Percentiles rank a stretch among this genome's conserved stretches.
Evolutionary conservation across 2,888 invertebrate species (phyloP).

Genomic region (Sminthurinus aureus): DNA sequence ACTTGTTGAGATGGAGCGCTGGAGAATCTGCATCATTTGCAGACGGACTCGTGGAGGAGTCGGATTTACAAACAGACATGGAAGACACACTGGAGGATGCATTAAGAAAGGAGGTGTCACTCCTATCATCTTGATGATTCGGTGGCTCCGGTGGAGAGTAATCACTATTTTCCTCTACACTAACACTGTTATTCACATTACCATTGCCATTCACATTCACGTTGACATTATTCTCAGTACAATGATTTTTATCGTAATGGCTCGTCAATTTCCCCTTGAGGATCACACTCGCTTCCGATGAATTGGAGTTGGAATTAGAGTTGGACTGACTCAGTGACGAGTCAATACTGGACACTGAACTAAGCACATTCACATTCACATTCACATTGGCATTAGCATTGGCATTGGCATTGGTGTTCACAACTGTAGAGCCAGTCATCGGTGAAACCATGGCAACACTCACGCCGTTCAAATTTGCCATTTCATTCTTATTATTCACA

Average conservation of each 20-base stretch:
- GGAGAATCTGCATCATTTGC: constrained; percentile 19
- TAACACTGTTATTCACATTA: not conserved
- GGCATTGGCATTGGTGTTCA: not conserved
- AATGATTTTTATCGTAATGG: constrained; percentile 25
- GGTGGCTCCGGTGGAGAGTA: not conserved
- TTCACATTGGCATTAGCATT: constrained; percentile 44
- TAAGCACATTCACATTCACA: constrained; percentile 22
- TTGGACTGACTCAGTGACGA: constrained; percentile 67
- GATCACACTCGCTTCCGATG: constrained; percentile 77
- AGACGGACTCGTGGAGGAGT: constrained; percentile 27
- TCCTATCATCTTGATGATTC: not conserved
- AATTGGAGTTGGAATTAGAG: constrained; percentile 71
- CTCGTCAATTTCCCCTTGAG: constrained; percentile 63
- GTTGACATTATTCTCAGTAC: constrained; percentile 13
- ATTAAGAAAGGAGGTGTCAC: constrained; percentile 3
- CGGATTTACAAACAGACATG: constrained; percentile 29
- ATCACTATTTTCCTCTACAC: not conserved
- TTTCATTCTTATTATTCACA: constrained; percentile 28
- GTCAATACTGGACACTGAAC: constrained; percentile 54
- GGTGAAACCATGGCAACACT: constrained; percentile 75
- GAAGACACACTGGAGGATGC: constrained; percentile 27
- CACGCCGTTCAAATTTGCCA: constrained; percentile 47
- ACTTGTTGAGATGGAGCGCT: constrained; percentile 23
- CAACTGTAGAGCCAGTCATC: constrained; percentile 67
- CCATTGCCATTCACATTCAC: not conserved